phyloP scores from a whole-genome alignment of 1,140 invertebrate genomes.

The Amyelois transitella region DNA sequence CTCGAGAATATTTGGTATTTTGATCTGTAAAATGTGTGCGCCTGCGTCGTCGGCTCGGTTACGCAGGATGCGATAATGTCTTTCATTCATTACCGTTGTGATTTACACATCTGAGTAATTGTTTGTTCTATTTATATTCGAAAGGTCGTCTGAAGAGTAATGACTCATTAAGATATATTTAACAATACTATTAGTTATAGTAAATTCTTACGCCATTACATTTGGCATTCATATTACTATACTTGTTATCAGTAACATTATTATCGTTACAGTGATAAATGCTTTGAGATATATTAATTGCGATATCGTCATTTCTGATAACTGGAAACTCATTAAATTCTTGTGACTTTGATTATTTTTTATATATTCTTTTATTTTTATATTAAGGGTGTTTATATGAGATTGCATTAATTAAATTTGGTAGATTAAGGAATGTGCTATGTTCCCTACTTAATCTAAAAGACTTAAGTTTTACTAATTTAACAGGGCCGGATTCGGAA shows the following conservation, averaged over 20 bases:
- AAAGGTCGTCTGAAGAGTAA: constrained; percentile 3
- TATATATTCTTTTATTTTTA: no score
- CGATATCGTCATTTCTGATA: not conserved
- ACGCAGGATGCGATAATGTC: constrained; percentile 50
- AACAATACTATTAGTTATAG: not conserved
- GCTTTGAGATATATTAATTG: no score
- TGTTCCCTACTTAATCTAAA: no score
- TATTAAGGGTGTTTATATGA: no score
- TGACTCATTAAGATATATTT: not conserved
- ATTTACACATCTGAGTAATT: constrained; percentile 23
- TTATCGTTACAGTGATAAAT: not conserved
- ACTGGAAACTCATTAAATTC: not conserved
- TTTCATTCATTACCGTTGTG: constrained; percentile 38
- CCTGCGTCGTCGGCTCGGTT: constrained; percentile 19
- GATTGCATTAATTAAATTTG: no score
- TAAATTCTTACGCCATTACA: not conserved
- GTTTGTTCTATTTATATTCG: constrained; percentile 28
- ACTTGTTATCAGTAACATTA: not conserved
- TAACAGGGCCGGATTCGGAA: no score
- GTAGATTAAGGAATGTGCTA: no score
- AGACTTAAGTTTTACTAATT: no score
- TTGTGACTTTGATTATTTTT: no score
- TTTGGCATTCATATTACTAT: not conserved
- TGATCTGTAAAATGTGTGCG: constrained; percentile 21
- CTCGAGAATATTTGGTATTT: constrained; percentile 19